Conservation (phyloP, 2,113 vertebrate species). For the Hydropotes inermis region DNA sequence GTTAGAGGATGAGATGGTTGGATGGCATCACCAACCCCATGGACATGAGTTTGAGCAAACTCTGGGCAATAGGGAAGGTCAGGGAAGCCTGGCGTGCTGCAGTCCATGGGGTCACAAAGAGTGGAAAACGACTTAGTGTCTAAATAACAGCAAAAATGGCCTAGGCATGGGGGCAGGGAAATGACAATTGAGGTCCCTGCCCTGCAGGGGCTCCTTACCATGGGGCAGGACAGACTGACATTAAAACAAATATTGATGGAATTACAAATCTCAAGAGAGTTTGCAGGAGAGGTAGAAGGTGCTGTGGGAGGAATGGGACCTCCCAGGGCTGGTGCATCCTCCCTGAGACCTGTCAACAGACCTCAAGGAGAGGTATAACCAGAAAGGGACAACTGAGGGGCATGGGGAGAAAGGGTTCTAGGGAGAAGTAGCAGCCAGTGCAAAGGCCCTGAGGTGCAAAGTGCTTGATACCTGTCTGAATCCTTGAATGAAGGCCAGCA, state of each 20-base stretch:
- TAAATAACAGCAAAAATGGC: neutral
- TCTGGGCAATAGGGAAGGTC: neutral
- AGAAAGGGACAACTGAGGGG: neutral
- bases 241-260: slow-evolving; percentile 17
- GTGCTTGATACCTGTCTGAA: neutral
- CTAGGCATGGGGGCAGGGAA: neutral
- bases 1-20: neutral
- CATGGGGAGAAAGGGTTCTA: neutral
- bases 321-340: neutral
- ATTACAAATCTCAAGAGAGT: neutral
- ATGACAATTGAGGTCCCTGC: neutral
- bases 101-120: neutral
- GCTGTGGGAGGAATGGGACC: neutral
- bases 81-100: neutral
- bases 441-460: neutral
- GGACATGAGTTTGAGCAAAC: neutral
- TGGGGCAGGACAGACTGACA: neutral
- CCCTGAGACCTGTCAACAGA: neutral
- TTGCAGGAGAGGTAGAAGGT: neutral
- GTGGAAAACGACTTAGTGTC: neutral
- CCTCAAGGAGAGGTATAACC: neutral
- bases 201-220: neutral
- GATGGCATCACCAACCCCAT: neutral
- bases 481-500: neutral
- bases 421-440: neutral